Percentiles rank a stretch among this genome's conserved stretches.
Evolutionary conservation across 2,113 vertebrate species (phyloP).

Genomic region (Pollachius pollachius): DNA sequence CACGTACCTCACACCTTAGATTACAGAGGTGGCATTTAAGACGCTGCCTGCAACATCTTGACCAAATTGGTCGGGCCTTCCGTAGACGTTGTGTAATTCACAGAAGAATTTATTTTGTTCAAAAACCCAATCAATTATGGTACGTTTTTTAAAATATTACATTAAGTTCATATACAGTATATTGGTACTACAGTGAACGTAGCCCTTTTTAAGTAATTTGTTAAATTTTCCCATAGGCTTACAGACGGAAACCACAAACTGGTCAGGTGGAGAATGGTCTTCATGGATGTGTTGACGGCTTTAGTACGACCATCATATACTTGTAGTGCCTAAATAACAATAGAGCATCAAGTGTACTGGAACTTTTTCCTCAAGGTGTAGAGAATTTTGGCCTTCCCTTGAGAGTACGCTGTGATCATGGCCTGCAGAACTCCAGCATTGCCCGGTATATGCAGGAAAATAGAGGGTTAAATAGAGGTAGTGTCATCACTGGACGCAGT

Average conservation of each 20-base stretch:
- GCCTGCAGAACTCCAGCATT: conserved; percentile 5
- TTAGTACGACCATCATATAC: conserved; percentile 28
- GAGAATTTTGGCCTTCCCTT: too few species aligned
- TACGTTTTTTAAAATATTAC: neutral
- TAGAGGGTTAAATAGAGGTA: conserved; percentile 12
- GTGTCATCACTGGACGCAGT: conserved; percentile 19
- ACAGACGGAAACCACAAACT: conserved; percentile 27
- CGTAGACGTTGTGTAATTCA: neutral
- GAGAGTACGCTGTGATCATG: conserved; percentile 4
- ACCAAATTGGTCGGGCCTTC: conserved; percentile 6
- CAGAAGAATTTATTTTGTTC: neutral
- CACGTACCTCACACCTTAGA: neutral
- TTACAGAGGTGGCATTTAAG: neutral
- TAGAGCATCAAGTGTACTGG: conserved; percentile 10
- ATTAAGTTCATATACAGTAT: neutral
- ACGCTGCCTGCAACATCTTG: neutral
- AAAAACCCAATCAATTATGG: neutral
- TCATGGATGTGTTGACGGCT: conserved; percentile 24
- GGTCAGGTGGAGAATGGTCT: conserved; percentile 13
- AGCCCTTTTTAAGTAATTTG: neutral
- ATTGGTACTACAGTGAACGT: neutral
- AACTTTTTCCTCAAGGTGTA: conserved; percentile 6
- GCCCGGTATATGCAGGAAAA: conserved; percentile 20
- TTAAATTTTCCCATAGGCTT: conserved; percentile 1
- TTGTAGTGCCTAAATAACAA: conserved; percentile 5